Base-by-base conservation (phyloP, 2,888 invertebrate species). In the Synergus gifuensis region DNA sequence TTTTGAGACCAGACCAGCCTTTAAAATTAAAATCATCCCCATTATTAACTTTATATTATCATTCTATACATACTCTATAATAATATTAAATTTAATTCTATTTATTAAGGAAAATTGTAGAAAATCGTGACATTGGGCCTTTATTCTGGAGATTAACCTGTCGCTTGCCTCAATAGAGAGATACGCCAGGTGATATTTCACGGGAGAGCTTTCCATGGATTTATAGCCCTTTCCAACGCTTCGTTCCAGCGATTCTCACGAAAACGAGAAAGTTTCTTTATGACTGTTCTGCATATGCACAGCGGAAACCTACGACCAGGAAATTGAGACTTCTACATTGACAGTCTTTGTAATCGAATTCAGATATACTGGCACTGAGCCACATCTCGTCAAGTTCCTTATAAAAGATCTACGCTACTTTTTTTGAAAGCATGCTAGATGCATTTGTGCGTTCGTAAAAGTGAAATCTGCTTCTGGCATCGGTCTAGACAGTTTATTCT, bases 301-400 rank as follows among this genome's bases (percentile, higher is more conserved):
- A 67, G 22, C 67, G 44, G 12, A 46, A 67, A 1, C 14, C 44
- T 18, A 5, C 44, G 44, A 22, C 44, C 18, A 67, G 44, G 22
- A 46, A 67, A 46, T 67, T 46, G 44, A 44, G 67, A 46, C 42
- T 44, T 18, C 67, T 18, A 46, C 22, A 67, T 46, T 67, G 67
- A 22, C 67, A 67, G 67, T 67, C 44, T 67, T 44, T 42, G 44
- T 67, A 67, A 67, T 67, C 67, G 67, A 67, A 67, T 44, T 67
- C 44, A 67, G 42, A 67, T 67, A 44, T 67, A 67, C 42, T 67
- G 67, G 67, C 67, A 67, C 44, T 12, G 12, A 22, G 67, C 67
- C 67, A 67, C 44, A 67, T 66, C 66, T 40, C 18, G 67, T 67
- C 67, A 67, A 67, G 4, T 46, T 67, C 8, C 67, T 67, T 67